These are phyloP conservation scores for Lucinisca nassula DNA, from an alignment of 2,888 invertebrate genomes.

Conservation along the genomic window DNA sequence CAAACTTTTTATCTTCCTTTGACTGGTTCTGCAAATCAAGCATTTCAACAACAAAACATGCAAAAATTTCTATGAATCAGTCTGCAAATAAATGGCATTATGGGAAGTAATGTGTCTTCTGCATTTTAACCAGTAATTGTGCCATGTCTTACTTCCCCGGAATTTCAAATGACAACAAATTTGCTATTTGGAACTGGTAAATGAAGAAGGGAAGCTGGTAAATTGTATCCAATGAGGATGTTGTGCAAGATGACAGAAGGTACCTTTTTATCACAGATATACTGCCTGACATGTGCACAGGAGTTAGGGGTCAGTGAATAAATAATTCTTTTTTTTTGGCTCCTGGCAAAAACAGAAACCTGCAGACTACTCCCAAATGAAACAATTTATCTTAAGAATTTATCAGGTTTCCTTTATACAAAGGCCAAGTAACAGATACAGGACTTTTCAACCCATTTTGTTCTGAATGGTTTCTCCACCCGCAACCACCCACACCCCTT, in stretches of 20 bases:
- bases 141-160: too few species aligned
- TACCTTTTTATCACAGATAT: too few species aligned
- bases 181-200: too few species aligned
- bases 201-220: too few species aligned
- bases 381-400: background rate
- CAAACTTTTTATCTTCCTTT: background rate
- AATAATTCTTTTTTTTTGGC: background rate
- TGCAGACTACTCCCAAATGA: background rate
- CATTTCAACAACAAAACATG: background rate
- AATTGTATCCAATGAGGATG: too few species aligned
- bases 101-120: background rate
- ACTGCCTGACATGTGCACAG: background rate
- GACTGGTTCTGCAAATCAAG: constrained; percentile 1
- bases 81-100: background rate
- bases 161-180: too few species aligned
- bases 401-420: too few species aligned
- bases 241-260: too few species aligned
- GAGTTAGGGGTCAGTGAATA: background rate
- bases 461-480: too few species aligned
- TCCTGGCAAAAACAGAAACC: background rate
- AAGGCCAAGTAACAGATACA: too few species aligned
- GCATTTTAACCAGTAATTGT: background rate
- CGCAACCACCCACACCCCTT: too few species aligned
- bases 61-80: background rate
- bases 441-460: too few species aligned